Base-by-base conservation (phyloP, 2,888 invertebrate species). In the Pharmacophagus antenor region DNA sequence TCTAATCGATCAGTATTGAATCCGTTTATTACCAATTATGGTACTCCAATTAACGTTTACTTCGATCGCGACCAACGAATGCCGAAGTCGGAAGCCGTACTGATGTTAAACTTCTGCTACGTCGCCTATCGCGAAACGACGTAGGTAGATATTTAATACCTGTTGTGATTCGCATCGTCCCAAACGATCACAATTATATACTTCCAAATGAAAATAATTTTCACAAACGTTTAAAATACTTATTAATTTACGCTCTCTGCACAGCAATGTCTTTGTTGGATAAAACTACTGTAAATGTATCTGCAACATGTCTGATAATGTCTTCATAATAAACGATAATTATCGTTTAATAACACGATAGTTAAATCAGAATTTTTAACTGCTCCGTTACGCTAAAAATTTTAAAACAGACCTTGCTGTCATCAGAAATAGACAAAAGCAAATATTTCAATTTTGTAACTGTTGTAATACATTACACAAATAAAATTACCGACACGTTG, bases 221-320 rank as follows among this genome's bases (percentile, higher is more conserved):
- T 47, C 46, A 51, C 52, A 46, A n/a, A 27, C 27, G 31, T 20
- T 47, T 47, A 52, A 56, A 22, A 7, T 8, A 51, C 46, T 61
- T 67, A 65, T 61, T 58, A n/a, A 57, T 74, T 79, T 66, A 82
- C 84, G 84, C 85, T 87, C 79, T 86, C 84, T 84, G 73, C 69
- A 67, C 82, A 82, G 68, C 54, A 46, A 73, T 65, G 84, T 78
- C 73, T 73, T 63, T 70, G 69, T 69, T 63, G 44, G 56, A 59
- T 66, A 63, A 54, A 58, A 58, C 58, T 55, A 60, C 37, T 62
- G 63, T 49, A 51, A 60, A 55, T 65, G 61, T 53, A 63, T n/a
- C n/a, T 62, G 62, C 64, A 64, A 61, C 46, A 61, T 57, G 50
- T 62, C 61, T 64, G 64, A 49, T 60, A 50, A 53, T 48, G 57